Evolutionary conservation across 1,140 invertebrate species (phyloP).

Genomic region (Planococcus citri): DNA sequence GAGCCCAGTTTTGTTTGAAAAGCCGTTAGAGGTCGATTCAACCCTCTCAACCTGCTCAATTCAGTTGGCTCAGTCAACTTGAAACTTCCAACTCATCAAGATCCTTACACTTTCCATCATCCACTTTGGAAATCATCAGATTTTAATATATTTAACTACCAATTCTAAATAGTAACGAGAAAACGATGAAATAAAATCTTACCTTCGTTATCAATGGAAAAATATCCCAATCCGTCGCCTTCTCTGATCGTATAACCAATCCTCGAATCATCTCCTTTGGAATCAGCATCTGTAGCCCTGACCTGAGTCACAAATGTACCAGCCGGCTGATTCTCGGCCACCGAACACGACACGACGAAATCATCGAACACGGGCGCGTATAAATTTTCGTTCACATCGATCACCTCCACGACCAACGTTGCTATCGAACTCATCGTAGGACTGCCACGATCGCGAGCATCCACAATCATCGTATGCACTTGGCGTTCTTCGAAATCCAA

Average conservation of each 20-base stretch:
- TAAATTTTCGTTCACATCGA: constrained; percentile 86
- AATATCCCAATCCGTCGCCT: constrained; percentile 80
- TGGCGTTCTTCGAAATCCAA: constrained; percentile 81
- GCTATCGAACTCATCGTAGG: constrained; percentile 59
- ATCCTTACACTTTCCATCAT: no score
- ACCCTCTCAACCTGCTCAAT: no score
- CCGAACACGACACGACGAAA: constrained; percentile 54
- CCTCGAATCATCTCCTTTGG: constrained; percentile 57
- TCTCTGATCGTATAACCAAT: constrained; percentile 76
- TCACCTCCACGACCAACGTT: constrained; percentile 69
- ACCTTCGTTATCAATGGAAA: constrained; percentile 84
- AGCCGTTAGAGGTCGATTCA: no score
- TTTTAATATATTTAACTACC: no score
- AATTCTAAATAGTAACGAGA: no score
- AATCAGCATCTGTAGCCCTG: constrained; percentile 63
- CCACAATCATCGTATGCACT: constrained; percentile 72
- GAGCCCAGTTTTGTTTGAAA: no score
- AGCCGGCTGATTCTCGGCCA: constrained; percentile 60
- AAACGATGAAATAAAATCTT: constrained; percentile 31
- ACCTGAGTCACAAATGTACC: constrained; percentile 63
- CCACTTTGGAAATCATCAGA: no score
- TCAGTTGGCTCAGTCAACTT: no score
- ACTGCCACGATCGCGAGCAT: constrained; percentile 64
- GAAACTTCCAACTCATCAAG: no score
- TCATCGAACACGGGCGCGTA: constrained; percentile 72